These are phyloP conservation scores for Dryobotodes eremita DNA, from an alignment of 2,888 invertebrate species.

Conservation along the genomic window DNA sequence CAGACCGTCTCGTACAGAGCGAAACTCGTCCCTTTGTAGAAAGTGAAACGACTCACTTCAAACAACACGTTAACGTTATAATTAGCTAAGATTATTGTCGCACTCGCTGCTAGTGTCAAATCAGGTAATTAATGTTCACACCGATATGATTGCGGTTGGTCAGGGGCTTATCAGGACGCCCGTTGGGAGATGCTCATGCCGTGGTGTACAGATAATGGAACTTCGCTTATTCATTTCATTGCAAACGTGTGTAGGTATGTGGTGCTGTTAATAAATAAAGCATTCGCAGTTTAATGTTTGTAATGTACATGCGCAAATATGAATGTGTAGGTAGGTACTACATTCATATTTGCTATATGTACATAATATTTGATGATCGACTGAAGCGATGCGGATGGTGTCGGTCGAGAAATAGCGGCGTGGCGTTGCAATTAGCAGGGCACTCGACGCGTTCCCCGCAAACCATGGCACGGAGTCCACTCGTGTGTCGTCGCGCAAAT, in stretches of 20 bases:
- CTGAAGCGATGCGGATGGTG: constrained; percentile 74
- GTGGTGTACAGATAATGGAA: constrained; percentile 75
- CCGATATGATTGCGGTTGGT: constrained; percentile 87
- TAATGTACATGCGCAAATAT: constrained; percentile 64
- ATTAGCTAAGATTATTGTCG: constrained; percentile 86
- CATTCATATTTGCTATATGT: constrained; percentile 1
- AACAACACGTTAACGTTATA: constrained; percentile 78
- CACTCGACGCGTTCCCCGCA: constrained; percentile 85
- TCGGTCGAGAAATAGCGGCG: constrained; percentile 78
- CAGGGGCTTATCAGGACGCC: constrained; percentile 84
- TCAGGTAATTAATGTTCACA: constrained; percentile 86
- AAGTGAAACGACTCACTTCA: constrained; percentile 72
- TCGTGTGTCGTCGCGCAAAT: constrained; percentile 90
- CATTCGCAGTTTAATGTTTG: constrained; percentile 49
- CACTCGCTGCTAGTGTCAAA: constrained; percentile 80
- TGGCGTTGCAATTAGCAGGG: constrained; percentile 89
- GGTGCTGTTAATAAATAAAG: constrained; percentile 55
- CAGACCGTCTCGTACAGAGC: constrained; percentile 80
- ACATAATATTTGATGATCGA: constrained; percentile 73
- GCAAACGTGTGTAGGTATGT: constrained; percentile 41
- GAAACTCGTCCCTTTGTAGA: constrained; percentile 70
- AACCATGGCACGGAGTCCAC: constrained; percentile 84
- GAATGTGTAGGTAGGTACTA: constrained; percentile 70
- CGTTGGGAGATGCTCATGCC: constrained; percentile 81
- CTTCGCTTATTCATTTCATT: constrained; percentile 74